Conservation (phyloP, 2,113 vertebrate genomes). For the Ceuthmochares aereus region DNA sequence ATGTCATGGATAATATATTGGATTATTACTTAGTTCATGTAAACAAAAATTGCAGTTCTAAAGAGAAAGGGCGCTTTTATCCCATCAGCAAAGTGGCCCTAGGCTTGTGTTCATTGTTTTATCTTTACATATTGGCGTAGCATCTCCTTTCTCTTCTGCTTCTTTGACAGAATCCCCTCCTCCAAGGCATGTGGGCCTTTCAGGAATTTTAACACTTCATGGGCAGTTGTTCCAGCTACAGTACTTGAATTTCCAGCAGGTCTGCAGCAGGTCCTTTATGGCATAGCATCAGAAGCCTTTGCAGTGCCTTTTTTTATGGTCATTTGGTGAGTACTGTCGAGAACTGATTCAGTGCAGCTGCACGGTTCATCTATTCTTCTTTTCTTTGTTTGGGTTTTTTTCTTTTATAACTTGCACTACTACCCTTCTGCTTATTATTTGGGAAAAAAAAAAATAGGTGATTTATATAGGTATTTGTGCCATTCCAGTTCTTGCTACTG, state of each 20-base stretch:
- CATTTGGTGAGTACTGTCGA: conserved; percentile 82
- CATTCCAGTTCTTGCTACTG: background rate
- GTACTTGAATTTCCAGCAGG: conserved; percentile 74
- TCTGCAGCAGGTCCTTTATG: conserved; percentile 69
- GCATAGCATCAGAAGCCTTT: conserved; percentile 88
- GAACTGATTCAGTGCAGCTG: background rate
- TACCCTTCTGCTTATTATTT: background rate
- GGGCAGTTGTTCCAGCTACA: conserved; percentile 81
- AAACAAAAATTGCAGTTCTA: background rate
- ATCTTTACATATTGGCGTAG: background rate
- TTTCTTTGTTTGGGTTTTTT: background rate
- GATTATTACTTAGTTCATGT: background rate
- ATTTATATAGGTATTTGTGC: background rate
- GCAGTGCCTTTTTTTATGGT: conserved; percentile 91
- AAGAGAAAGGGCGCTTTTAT: background rate
- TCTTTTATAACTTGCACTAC: background rate
- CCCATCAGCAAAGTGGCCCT: background rate
- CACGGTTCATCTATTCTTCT: background rate
- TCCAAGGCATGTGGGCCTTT: conserved; percentile 94
- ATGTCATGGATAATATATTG: background rate
- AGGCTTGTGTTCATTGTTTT: background rate
- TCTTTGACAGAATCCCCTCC: conserved; percentile 81
- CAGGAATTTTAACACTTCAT: conserved; percentile 84
- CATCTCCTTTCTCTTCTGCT: background rate
- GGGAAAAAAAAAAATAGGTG: background rate